These are phyloP conservation scores for Jordanella pulchra DNA, from an alignment of 2,797 vertebrate genomes.

Conservation along the genomic window DNA sequence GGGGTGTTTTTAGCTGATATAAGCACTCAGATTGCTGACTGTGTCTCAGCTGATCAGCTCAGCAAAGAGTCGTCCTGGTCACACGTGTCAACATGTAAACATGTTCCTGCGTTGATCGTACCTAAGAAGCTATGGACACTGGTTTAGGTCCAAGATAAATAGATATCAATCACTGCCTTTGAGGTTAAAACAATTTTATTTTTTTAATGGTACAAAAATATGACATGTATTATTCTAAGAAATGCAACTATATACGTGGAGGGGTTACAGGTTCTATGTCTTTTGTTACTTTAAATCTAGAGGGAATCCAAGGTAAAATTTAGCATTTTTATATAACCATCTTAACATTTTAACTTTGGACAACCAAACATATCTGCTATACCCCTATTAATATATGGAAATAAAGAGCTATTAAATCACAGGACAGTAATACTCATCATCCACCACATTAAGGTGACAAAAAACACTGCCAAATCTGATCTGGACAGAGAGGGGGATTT, in stretches of 20 bases:
- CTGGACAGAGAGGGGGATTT: no score
- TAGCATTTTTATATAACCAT: no score
- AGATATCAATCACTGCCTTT: background rate
- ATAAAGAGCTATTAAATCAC: no score
- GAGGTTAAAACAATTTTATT: background rate
- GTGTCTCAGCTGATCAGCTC: slow-evolving; percentile 12
- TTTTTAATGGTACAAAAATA: background rate
- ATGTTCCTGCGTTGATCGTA: background rate
- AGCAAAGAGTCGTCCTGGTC: slow-evolving; percentile 3
- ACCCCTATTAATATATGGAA: no score
- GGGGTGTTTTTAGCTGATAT: slow-evolving; percentile 3
- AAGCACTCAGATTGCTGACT: slow-evolving; percentile 37
- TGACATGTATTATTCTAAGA: no score
- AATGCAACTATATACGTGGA: no score
- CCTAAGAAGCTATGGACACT: background rate
- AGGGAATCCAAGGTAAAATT: no score
- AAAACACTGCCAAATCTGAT: no score
- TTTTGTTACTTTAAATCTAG: background rate
- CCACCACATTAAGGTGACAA: no score
- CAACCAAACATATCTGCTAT: no score
- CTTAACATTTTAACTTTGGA: no score
- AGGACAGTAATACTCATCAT: no score
- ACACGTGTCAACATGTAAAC: background rate
- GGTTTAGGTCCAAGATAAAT: background rate
- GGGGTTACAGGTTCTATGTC: background rate